A percentile compares a stretch with the other conserved stretches of the same genome.
Conservation (phyloP, 1,140 invertebrate species). For the Hycleus cichorii region DNA sequence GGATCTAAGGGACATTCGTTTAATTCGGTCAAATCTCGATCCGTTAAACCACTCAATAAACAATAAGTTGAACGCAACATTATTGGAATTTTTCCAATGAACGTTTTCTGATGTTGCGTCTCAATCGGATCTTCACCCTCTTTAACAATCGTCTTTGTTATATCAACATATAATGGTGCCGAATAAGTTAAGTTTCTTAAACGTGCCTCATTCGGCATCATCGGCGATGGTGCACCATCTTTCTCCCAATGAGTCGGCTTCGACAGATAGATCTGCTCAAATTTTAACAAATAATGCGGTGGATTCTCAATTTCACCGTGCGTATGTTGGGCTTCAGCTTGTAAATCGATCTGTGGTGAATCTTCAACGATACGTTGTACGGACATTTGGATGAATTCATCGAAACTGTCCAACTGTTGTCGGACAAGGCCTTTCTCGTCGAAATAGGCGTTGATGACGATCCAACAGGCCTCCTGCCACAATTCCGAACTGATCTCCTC, state of each 20-base stretch:
- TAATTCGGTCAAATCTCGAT: conserved; percentile 96
- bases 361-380: conserved; percentile 98
- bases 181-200: conserved; percentile 87
- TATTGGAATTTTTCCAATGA: conserved; percentile 98
- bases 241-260: conserved; percentile 99
- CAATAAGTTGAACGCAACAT: conserved; percentile 98
- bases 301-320: conserved; percentile 88
- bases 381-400: conserved; percentile 99
- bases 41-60: conserved; percentile 83
- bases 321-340: conserved; percentile 95
- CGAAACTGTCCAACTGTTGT: conserved; percentile 97
- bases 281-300: conserved; percentile 87
- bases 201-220: conserved; percentile 99
- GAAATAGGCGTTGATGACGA: conserved; percentile 98
- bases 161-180: conserved; percentile 96
- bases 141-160: conserved; percentile 90
- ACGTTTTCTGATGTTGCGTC: conserved; percentile 94
- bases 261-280: conserved; percentile 98
- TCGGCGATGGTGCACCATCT: conserved; percentile 94
- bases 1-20: conserved; percentile 99
- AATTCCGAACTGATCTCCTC: conserved; percentile 91
- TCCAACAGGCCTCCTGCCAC: conserved; percentile 99
- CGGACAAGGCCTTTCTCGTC: conserved; percentile 98
- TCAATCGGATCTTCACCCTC: conserved; percentile 87
- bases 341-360: conserved; percentile 92